Percentiles rank a stretch among this genome's conserved stretches.
Conservation (phyloP, 2,888 invertebrate genomes). For the Amitus sp. region DNA sequence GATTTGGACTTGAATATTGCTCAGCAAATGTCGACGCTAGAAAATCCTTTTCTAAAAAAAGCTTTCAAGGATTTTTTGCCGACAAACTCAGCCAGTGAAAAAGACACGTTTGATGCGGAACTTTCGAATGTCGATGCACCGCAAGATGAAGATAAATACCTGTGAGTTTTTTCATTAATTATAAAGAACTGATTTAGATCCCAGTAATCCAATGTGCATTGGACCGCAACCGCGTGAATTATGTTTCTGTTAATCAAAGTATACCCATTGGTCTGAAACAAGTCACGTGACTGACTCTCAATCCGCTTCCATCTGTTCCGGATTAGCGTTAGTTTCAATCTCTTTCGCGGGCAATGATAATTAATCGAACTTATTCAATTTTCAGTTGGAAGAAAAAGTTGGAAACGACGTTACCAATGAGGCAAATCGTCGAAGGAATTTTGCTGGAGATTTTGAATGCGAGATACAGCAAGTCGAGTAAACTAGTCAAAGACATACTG, state of each 20-base stretch:
- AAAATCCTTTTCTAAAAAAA: constrained; percentile 65
- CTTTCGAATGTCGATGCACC: background rate
- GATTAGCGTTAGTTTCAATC: no score
- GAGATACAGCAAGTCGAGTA: constrained; percentile 64
- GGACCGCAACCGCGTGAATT: no score
- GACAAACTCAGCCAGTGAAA: constrained; percentile 26
- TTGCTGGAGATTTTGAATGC: constrained; percentile 64
- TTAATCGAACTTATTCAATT: background rate
- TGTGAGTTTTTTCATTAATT: no score
- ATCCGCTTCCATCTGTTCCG: no score
- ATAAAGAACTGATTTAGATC: no score
- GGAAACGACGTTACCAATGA: constrained; percentile 61
- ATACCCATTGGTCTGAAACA: no score
- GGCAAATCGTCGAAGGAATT: constrained; percentile 63
- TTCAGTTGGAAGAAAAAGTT: constrained; percentile 50
- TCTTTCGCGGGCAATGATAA: no score
- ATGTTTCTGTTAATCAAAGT: no score
- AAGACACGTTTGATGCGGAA: constrained; percentile 43
- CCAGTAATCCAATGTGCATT: no score
- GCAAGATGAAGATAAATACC: no score
- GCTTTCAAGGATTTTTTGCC: constrained; percentile 66
- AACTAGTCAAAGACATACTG: constrained; percentile 67
- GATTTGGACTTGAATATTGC: constrained; percentile 51
- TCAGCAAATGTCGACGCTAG: constrained; percentile 51
- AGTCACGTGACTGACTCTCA: no score